Conservation (phyloP, 2,888 invertebrate species). For the Polymixis lichenea region DNA sequence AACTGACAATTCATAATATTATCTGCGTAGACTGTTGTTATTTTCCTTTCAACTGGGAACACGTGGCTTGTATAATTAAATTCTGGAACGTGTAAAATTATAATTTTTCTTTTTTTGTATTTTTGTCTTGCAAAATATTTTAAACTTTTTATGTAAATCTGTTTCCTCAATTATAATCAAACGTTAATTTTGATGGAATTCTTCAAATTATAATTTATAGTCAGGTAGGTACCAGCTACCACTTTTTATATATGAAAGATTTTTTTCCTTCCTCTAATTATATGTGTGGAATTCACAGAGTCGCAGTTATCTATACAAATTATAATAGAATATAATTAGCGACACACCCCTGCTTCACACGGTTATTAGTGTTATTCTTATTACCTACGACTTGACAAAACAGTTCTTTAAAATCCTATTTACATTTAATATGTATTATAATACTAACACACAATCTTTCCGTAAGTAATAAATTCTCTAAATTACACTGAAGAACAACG, state of each 20-base stretch:
- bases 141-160: neutral
- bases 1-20: no score
- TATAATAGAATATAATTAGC: no score
- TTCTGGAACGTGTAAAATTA: neutral
- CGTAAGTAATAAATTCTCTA: no score
- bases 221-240: neutral
- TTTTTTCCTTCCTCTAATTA: neutral
- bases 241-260: neutral
- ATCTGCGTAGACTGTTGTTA: no score
- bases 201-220: neutral
- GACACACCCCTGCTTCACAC: no score
- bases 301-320: neutral
- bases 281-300: neutral
- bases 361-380: no score
- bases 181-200: neutral
- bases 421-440: no score
- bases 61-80: neutral
- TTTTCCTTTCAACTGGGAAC: neutral
- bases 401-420: no score
- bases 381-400: no score
- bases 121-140: neutral
- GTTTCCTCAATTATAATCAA: slow-evolving; percentile 6
- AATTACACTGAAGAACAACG: no score
- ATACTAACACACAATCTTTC: no score
- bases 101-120: neutral